Evolutionary conservation across 2,888 invertebrate species (phyloP), one percentile per base, ranked within the genome.

Genomic region (Halictus ligatus): DNA sequence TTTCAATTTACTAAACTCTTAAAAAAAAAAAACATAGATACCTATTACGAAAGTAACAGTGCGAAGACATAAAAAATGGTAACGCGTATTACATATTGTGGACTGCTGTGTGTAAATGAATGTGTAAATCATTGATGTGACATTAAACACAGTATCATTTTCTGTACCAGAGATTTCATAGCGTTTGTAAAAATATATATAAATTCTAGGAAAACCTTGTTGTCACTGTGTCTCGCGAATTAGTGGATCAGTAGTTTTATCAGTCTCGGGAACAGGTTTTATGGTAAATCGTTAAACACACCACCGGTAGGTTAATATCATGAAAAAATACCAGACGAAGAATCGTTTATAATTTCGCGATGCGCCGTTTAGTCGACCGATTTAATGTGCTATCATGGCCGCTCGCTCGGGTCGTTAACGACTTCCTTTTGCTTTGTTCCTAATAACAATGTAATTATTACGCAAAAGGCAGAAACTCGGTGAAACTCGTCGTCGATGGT

Each of bases 391-490:
- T 77, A 87, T 77, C 79, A 69, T 48, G 64, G 60, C 60, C 78
- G 67, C 60, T 76, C 81, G 78, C 80, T 73, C 60, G 74, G 35
- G 81, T 84, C 80, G 79, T 50, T 88, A 88, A 88, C 75, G 76
- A 89, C 89, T 89, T 89, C 89, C 89, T 83, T 78, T 81, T 64
- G 81, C 86, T 81, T 86, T 84, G 88, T 84, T 86, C 78, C 80
- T 83, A 89, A 89, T 89, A 84, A 88, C 86, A 84, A 88, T 86
- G 89, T 84, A 84, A 88, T 86, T 86, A 88, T 89, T 89, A 88
- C 89, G 89, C 89, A 89, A 89, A 89, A 82, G 81, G 81, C 88
- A 82, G 85, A 86, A 88, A 88, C 88, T 69, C 85, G 83, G 88
- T 88, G 88, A 88, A 88, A 88, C 88, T 84, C 29, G 40, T 78